Evolutionary conservation across 2,113 vertebrate genomes (phyloP).

Genomic region (Gyps fulvus): DNA sequence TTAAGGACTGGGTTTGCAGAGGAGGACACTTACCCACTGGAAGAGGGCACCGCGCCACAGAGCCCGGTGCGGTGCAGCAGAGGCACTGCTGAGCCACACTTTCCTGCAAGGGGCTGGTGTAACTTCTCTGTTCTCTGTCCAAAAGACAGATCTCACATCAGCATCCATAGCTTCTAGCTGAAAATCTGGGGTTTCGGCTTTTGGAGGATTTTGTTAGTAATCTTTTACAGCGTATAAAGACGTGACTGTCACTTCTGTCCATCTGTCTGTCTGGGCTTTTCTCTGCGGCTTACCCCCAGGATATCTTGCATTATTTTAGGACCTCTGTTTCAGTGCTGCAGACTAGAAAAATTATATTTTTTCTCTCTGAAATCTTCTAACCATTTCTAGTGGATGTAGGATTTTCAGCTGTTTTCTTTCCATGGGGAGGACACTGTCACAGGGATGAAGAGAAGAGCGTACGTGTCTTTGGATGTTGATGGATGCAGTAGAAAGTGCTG

Average conservation of each 20-base stretch:
- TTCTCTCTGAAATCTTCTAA: not conserved
- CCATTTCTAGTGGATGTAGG: not conserved
- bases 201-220: not conserved
- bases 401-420: not conserved
- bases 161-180: not conserved
- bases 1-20: not conserved
- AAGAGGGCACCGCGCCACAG: fast-evolving
- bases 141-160: not conserved
- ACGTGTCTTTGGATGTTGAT: not conserved
- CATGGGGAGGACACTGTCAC: not conserved
- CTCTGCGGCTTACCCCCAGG: not conserved
- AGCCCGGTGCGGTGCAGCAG: fast-evolving
- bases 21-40: not conserved
- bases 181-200: not conserved
- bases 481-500: not conserved
- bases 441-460: not conserved
- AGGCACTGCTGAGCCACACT: not conserved
- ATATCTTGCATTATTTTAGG: not conserved
- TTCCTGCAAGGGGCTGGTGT: not conserved
- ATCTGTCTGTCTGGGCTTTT: not conserved
- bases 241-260: not conserved
- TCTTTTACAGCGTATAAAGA: not conserved
- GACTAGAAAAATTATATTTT: not conserved
- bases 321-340: not conserved
- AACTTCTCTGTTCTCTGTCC: not conserved